Evolutionary conservation across 2,888 invertebrate genomes (phyloP).

Genomic region (Eudemis profundana): DNA sequence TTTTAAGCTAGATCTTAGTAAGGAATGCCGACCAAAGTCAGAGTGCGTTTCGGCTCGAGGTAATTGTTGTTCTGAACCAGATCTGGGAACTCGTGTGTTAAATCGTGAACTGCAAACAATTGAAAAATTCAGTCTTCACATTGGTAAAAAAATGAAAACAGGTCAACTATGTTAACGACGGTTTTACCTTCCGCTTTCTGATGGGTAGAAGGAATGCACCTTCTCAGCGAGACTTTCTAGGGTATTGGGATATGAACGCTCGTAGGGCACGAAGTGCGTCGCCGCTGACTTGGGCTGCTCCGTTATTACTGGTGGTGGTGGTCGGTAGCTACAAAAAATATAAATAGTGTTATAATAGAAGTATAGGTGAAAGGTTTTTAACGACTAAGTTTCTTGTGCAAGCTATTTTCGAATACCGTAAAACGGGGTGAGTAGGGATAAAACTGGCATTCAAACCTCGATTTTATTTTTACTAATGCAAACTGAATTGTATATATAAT

Average conservation of each 20-base stretch:
- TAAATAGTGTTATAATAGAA: not conserved
- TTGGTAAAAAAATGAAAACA: not conserved
- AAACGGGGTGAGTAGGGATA: too few species aligned
- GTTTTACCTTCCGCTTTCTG: conserved; percentile 71
- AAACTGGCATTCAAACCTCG: too few species aligned
- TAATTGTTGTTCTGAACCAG: conserved; percentile 96
- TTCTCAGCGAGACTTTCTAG: conserved; percentile 96
- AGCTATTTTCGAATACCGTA: too few species aligned
- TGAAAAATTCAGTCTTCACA: not conserved
- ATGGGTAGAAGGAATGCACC: conserved; percentile 93
- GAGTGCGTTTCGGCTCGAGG: conserved; percentile 93
- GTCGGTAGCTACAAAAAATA: conserved; percentile 86
- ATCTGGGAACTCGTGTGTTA: conserved; percentile 89
- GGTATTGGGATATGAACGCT: conserved; percentile 94
- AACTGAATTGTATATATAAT: too few species aligned
- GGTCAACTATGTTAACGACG: not conserved
- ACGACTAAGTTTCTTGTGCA: too few species aligned
- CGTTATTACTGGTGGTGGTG: conserved; percentile 95
- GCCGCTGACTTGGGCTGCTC: conserved; percentile 93
- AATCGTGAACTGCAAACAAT: conserved; percentile 68
- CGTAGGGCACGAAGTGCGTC: conserved; percentile 94
- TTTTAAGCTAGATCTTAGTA: conserved; percentile 92
- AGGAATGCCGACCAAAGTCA: conserved; percentile 93
- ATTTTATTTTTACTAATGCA: too few species aligned
- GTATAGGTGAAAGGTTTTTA: not conserved